A percentile compares a stretch with the other conserved stretches of the same genome.
Conservation (phyloP, 2,797 vertebrate species). For the Danio aesculapii region DNA sequence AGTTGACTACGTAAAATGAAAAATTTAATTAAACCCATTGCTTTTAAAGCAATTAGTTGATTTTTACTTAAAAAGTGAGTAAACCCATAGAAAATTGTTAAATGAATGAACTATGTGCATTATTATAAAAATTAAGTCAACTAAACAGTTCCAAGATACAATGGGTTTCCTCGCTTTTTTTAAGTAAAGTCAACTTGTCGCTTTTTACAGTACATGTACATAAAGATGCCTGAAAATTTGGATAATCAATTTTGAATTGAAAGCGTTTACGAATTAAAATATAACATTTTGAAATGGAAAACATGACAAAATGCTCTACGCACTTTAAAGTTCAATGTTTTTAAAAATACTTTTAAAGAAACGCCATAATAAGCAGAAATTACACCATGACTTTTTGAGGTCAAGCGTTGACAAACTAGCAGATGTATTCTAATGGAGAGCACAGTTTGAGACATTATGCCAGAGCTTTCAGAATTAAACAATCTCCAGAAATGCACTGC, state of each 20-base stretch:
- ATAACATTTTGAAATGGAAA: not conserved
- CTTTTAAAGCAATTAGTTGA: too few relatives aligned
- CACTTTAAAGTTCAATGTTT: not conserved
- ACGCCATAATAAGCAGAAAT: not conserved
- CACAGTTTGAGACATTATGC: not conserved
- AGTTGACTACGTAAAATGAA: too few relatives aligned
- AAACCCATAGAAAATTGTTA: too few relatives aligned
- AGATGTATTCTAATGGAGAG: not conserved
- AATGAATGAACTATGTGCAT: too few relatives aligned
- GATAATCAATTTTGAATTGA: not conserved
- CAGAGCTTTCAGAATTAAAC: slow-evolving; percentile 20
- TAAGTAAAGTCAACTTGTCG: too few relatives aligned
- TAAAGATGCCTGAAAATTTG: not conserved
- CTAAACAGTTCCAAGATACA: too few relatives aligned
- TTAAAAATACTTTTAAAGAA: not conserved
- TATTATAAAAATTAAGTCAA: too few relatives aligned
- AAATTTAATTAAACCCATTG: too few relatives aligned
- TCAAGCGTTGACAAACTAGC: not conserved
- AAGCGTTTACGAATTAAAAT: not conserved
- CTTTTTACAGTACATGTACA: too few relatives aligned
- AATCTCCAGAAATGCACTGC: not conserved
- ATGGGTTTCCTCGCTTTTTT: too few relatives aligned
- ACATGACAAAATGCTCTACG: not conserved
- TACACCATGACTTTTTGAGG: not conserved
- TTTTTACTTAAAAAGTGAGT: too few relatives aligned